phyloP scores from a whole-genome alignment of 2,888 invertebrate species.

The Folsomia candida region DNA sequence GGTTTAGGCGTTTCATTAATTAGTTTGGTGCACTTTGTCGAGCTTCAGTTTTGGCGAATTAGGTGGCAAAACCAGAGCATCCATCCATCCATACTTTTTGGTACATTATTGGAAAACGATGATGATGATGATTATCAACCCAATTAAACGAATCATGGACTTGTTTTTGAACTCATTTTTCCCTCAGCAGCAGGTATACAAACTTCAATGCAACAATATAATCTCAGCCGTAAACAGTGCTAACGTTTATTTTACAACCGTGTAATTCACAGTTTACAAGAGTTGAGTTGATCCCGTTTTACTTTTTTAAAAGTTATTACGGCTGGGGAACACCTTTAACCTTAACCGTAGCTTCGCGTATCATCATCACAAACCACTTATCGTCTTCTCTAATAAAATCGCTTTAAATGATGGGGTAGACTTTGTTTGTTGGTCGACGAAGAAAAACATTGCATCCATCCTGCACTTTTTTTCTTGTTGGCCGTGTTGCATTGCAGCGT shows the following conservation, averaged over 20 bases:
- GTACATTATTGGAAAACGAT: too few species aligned
- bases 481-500: not conserved
- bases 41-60: too few species aligned
- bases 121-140: not conserved
- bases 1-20: too few species aligned
- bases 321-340: constrained; percentile 1
- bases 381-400: too few species aligned
- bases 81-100: too few species aligned
- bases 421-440: not conserved
- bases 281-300: not conserved
- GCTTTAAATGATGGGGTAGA: too few species aligned
- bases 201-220: not conserved
- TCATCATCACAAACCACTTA: too few species aligned
- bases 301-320: not conserved
- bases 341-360: too few species aligned
- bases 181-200: not conserved
- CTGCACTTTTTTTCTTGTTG: not conserved
- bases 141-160: not conserved
- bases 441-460: not conserved
- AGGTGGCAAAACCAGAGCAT: not conserved
- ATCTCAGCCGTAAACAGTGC: not conserved
- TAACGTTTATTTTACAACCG: not conserved
- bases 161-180: not conserved
- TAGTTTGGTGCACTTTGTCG: too few species aligned
- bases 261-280: not conserved